These are phyloP conservation scores for Amazonetta brasiliensis DNA, from an alignment of 2,797 vertebrate genomes.

Conservation along the genomic window DNA sequence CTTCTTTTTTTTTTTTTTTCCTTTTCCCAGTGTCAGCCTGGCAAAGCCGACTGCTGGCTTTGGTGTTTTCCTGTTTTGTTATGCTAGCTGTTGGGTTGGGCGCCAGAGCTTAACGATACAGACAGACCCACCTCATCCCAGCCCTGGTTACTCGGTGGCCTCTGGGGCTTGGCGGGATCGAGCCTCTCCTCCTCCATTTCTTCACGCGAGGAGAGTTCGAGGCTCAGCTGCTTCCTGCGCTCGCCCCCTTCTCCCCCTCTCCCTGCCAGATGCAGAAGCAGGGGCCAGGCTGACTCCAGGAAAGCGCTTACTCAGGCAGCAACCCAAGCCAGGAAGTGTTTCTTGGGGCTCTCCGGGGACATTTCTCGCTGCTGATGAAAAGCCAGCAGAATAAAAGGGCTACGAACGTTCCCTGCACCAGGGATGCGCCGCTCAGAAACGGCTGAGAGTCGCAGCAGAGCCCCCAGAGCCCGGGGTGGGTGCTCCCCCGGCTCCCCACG, in stretches of 20 bases:
- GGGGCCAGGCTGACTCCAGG: slow-evolving; percentile 1
- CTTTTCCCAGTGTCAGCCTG: slow-evolving; percentile 32
- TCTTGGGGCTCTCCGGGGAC: not conserved
- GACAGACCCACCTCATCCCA: not conserved
- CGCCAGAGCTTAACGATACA: slow-evolving; percentile 3
- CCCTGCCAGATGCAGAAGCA: not conserved
- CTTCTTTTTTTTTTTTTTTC: not conserved
- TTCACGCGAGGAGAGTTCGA: slow-evolving; percentile 19
- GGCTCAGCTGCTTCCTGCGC: slow-evolving; percentile 39
- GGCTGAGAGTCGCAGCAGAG: not conserved
- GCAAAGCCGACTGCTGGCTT: slow-evolving; percentile 19
- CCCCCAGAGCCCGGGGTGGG: not conserved
- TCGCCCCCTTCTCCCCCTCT: slow-evolving; percentile 35
- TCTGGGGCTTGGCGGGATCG: slow-evolving; percentile 3
- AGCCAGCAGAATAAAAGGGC: slow-evolving; percentile 38
- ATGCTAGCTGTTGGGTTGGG: slow-evolving; percentile 48
- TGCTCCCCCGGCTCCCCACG: not conserved
- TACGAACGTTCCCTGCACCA: slow-evolving; percentile 14
- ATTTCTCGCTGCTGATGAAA: slow-evolving; percentile 22
- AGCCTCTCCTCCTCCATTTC: slow-evolving; percentile 18
- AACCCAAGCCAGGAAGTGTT: not conserved
- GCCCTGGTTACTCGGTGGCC: not conserved
- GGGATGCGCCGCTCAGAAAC: not conserved
- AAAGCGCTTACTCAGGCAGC: slow-evolving; percentile 36
- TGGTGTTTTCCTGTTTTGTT: slow-evolving; percentile 4